Base-by-base conservation (phyloP, 2,113 vertebrate species). In the Sorex fumeus region DNA sequence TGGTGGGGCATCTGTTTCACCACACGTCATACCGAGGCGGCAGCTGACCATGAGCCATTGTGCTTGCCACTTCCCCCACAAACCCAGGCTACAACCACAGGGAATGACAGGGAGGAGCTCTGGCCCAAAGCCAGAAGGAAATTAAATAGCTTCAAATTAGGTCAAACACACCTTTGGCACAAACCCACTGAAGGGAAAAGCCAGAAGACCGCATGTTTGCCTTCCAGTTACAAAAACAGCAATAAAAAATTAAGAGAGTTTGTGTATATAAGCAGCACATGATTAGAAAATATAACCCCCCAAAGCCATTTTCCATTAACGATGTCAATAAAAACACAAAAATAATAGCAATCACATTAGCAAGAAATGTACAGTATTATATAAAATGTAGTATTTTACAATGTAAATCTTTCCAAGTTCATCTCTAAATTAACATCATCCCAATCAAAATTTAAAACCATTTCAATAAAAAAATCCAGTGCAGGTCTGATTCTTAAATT, bases 71-170 rank as follows among this genome's bases (percentile, higher is more conserved):
- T 75, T 60, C 75, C 78, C 70, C 45, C 86, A 87, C 36, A 85
- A 82, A 43, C 69, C 69, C 70, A 79, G 50, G 62, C 92, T 87
- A 62, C 40, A 57, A 19, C 28, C 66, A 74, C 57, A 57, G 62
- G 66, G 53, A 92, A 74, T 66, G 72, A 77, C 70, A 82, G 74
- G 86, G 90, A 90, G 34, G 83, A 94, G 75, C 66, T 16, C 6
- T 60, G 85, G 84, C 78, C 50, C 84, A 64, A 66, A 78, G 76
- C 85, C 94, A 95, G 90, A 89, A 97, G 92, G 84, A 94, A 93
- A 96, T 72, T 34, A 84, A 91, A 90, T 77, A 72, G 83, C 88
- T 47, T 95, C 81, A 94, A 95, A 96, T 95, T 91, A 93, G 95
- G 93, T 94, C 96, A 97, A 81, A 96, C 76, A 87, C 13, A 53